A percentile compares a stretch with the other conserved stretches of the same genome.
These are phyloP conservation scores for Theristus sp. DNA, from an alignment of 2,888 invertebrate species.

Conservation along the genomic window DNA sequence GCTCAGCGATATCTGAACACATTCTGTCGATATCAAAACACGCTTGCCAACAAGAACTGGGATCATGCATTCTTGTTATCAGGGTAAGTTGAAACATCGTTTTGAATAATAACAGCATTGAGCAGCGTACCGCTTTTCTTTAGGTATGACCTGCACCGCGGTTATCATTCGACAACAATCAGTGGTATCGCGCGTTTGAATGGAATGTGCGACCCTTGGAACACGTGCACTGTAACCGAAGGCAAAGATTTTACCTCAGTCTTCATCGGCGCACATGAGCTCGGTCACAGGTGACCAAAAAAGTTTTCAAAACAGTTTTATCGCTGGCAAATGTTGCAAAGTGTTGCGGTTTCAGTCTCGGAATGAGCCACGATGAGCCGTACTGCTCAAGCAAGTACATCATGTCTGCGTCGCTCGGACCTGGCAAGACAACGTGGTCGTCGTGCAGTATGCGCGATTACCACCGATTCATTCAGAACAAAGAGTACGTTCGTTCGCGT, in stretches of 20 bases:
- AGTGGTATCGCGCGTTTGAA: slow-evolving; percentile 26
- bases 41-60: slow-evolving; percentile 23
- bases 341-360: slow-evolving; percentile 15
- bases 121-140: no score
- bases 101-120: no score
- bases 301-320: no score
- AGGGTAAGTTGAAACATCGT: slow-evolving; percentile 21
- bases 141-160: slow-evolving; percentile 21
- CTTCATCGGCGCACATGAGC: slow-evolving; percentile 28
- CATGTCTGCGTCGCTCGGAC: slow-evolving; percentile 25
- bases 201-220: slow-evolving; percentile 27
- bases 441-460: slow-evolving; percentile 26
- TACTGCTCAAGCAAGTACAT: slow-evolving; percentile 25
- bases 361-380: slow-evolving; percentile 29
- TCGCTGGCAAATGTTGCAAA: no score
- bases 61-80: slow-evolving; percentile 28
- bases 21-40: slow-evolving; percentile 26
- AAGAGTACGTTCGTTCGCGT: slow-evolving; percentile 16
- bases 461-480: slow-evolving; percentile 23
- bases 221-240: slow-evolving; percentile 16
- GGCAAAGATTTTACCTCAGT: slow-evolving; percentile 28
- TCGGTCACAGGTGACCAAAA: slow-evolving; percentile 20
- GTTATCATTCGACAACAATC: neutral
- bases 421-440: slow-evolving; percentile 28
- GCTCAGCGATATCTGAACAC: slow-evolving; percentile 25